Percentiles rank a stretch among this genome's conserved stretches.
Evolutionary conservation across 2,888 invertebrate species (phyloP).

Genomic region (Pomacea canaliculata): DNA sequence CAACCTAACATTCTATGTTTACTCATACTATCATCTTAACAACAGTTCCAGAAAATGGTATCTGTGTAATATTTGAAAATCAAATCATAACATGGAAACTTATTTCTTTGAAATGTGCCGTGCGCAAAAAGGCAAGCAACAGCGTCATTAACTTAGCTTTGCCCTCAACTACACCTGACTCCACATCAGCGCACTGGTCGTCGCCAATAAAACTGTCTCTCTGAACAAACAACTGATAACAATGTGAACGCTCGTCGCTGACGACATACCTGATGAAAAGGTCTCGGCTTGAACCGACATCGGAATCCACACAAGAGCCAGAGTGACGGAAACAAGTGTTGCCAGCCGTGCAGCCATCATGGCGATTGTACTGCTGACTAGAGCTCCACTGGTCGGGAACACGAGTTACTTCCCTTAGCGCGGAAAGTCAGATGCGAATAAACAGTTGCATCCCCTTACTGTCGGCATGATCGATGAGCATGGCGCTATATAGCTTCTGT

Average conservation of each 20-base stretch:
- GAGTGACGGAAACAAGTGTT: background rate
- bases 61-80: too few species aligned
- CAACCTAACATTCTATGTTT: background rate
- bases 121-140: background rate
- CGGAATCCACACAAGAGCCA: background rate
- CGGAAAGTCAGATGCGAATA: background rate
- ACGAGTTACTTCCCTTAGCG: background rate
- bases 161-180: background rate
- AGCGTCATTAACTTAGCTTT: background rate
- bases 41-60: too few species aligned
- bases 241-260: too few species aligned
- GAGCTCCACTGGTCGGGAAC: background rate
- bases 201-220: too few species aligned
- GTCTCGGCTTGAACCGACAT: background rate
- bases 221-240: too few species aligned
- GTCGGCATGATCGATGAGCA: background rate
- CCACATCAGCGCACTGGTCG: background rate
- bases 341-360: background rate
- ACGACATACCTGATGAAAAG: background rate
- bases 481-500: background rate
- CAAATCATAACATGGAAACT: too few species aligned
- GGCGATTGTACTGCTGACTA: background rate
- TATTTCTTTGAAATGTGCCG: background rate
- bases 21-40: too few species aligned
- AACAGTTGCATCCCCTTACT: slow-evolving; percentile 1